Conservation (phyloP, 2,113 vertebrate genomes). For the Catharus fuscescens region DNA sequence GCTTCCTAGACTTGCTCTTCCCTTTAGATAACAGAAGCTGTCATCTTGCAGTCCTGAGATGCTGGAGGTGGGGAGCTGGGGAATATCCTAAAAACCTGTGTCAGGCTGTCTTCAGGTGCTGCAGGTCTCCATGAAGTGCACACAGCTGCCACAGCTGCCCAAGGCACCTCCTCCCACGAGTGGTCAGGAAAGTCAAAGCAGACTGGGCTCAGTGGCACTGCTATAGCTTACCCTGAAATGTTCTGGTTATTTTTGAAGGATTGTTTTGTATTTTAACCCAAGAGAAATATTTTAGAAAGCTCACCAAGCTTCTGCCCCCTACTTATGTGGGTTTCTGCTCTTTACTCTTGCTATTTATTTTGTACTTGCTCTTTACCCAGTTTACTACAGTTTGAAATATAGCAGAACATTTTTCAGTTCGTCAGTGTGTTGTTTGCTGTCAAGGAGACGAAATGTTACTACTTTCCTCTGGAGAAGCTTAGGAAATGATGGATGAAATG, state of each 20-base stretch:
- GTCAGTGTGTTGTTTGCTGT: constrained; percentile 70
- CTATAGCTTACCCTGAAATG: neutral
- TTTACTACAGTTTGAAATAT: constrained; percentile 65
- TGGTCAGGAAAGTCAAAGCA: neutral
- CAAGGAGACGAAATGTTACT: constrained; percentile 72
- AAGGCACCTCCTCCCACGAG: neutral
- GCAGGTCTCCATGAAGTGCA: neutral
- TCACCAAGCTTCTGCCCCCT: constrained; percentile 44
- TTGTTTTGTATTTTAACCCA: constrained; percentile 26
- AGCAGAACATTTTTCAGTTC: constrained; percentile 68
- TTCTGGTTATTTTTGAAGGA: constrained; percentile 31
- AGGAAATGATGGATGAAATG: constrained; percentile 74
- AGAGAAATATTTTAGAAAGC: constrained; percentile 60
- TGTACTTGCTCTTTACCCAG: constrained; percentile 63
- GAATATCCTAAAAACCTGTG: neutral
- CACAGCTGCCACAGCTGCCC: neutral
- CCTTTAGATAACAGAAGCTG: neutral
- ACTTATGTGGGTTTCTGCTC: constrained; percentile 60
- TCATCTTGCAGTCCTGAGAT: neutral
- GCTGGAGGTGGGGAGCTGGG: neutral
- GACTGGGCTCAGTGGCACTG: neutral
- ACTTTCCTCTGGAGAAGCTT: constrained; percentile 67
- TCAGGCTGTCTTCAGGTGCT: neutral
- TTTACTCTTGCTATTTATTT: constrained; percentile 71
- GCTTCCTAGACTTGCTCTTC: neutral